Conservation (phyloP, 2,888 invertebrate species). For the Andrena praecox region DNA sequence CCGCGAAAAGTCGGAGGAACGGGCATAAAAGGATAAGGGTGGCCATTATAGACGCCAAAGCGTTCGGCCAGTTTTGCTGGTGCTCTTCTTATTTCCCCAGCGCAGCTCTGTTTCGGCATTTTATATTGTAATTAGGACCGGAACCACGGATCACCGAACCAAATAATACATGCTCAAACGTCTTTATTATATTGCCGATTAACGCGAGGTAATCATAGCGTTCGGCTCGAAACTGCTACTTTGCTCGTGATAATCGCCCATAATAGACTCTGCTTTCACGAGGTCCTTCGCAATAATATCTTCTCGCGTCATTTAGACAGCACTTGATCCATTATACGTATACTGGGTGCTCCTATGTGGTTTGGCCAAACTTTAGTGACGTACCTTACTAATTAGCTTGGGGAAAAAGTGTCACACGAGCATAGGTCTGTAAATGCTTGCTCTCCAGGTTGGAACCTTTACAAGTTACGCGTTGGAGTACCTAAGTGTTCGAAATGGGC, state of each 20-base stretch:
- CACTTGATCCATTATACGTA: not conserved
- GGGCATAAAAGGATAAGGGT: constrained; percentile 59
- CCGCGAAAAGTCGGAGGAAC: constrained; percentile 32
- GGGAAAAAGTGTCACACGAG: too few species aligned
- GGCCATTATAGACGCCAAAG: constrained; percentile 75
- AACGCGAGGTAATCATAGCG: constrained; percentile 77
- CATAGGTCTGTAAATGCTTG: too few species aligned
- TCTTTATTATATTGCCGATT: constrained; percentile 81
- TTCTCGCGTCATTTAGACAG: not conserved
- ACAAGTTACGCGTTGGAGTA: too few species aligned
- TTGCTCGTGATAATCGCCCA: constrained; percentile 61
- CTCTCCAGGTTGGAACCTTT: too few species aligned
- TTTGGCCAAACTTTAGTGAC: not conserved
- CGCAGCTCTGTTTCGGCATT: constrained; percentile 70
- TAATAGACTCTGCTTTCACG: constrained; percentile 28
- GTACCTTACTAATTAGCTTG: too few species aligned
- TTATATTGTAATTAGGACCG: constrained; percentile 79
- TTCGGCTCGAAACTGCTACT: constrained; percentile 60
- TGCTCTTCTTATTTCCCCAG: constrained; percentile 67
- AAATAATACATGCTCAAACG: constrained; percentile 75
- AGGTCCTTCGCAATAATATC: not conserved
- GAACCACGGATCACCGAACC: constrained; percentile 69
- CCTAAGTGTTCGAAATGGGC: too few species aligned
- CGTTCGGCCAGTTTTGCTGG: constrained; percentile 60
- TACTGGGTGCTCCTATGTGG: too few species aligned